Evolutionary conservation across 2,113 vertebrate species (phyloP).

Genomic region (Ginglymostoma cirratum): DNA sequence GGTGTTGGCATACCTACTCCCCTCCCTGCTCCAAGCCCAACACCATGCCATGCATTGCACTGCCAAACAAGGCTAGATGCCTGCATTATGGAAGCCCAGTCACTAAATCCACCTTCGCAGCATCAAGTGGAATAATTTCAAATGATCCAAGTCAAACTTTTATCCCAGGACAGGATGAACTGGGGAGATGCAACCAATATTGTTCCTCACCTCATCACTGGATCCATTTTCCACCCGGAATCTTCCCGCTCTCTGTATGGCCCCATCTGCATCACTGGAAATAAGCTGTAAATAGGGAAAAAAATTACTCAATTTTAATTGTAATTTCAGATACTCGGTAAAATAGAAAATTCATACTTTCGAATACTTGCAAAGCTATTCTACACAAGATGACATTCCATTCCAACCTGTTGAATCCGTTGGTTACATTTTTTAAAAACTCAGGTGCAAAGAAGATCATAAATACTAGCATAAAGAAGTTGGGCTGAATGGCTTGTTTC

Average conservation of each 20-base stretch:
- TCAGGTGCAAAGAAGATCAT: neutral
- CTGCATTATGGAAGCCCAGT: neutral
- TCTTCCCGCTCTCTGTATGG: slow-evolving; percentile 92
- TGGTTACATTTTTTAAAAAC: neutral
- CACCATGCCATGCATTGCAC: too few relatives aligned
- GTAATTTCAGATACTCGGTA: neutral
- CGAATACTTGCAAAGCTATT: neutral
- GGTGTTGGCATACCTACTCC: too few relatives aligned
- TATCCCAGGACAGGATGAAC: neutral
- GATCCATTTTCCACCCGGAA: slow-evolving; percentile 97
- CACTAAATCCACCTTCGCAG: neutral
- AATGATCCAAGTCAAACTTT: neutral
- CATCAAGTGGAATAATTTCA: neutral
- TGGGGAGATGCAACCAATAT: too few relatives aligned
- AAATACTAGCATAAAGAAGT: neutral
- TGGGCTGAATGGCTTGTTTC: neutral
- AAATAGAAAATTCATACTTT: neutral
- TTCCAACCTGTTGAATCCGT: neutral
- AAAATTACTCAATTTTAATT: too few relatives aligned
- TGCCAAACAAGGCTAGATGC: neutral
- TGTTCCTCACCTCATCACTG: slow-evolving; percentile 73
- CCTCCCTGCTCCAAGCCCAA: too few relatives aligned
- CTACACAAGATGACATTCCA: neutral
- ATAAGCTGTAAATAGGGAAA: slow-evolving; percentile 69
- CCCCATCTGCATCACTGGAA: slow-evolving; percentile 94